These are phyloP conservation scores for Vespertilio murinus DNA, from an alignment of 2,797 vertebrate species.

Conservation along the genomic window DNA sequence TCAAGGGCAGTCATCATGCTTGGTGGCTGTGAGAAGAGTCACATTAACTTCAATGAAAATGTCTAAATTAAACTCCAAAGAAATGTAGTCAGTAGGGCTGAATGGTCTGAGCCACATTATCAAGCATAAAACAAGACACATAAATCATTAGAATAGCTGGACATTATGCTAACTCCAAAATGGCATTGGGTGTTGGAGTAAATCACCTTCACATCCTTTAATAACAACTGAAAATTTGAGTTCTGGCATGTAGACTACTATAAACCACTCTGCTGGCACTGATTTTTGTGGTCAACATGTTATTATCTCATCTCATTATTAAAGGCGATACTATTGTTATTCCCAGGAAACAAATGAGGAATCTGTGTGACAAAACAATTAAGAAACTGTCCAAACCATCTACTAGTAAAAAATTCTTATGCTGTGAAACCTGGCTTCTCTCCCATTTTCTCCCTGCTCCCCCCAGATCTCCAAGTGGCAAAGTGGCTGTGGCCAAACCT, in stretches of 20 bases:
- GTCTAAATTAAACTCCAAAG: conserved; percentile 34
- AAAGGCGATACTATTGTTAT: not conserved
- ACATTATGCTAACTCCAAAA: not conserved
- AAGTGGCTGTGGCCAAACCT: not conserved
- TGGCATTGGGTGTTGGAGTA: not conserved
- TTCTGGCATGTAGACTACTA: not conserved
- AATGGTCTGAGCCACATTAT: not conserved
- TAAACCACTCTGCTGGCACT: not conserved
- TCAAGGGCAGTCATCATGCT: not conserved
- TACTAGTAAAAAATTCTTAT: not conserved
- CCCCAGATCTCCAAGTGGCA: not conserved
- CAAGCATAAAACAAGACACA: not conserved
- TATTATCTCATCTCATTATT: conserved; percentile 28
- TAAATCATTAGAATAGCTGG: not conserved
- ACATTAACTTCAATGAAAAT: conserved; percentile 21
- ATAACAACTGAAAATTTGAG: not conserved
- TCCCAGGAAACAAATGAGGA: not conserved
- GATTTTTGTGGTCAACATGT: not conserved
- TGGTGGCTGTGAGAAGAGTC: not conserved
- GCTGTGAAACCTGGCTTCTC: not conserved
- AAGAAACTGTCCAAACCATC: not conserved
- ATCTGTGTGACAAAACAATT: not conserved
- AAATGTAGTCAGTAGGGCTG: not conserved
- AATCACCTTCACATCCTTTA: not conserved
- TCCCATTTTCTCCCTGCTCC: not conserved